These are phyloP conservation scores for Ceryle rudis DNA, from an alignment of 2,797 vertebrate genomes.

Conservation along the genomic window DNA sequence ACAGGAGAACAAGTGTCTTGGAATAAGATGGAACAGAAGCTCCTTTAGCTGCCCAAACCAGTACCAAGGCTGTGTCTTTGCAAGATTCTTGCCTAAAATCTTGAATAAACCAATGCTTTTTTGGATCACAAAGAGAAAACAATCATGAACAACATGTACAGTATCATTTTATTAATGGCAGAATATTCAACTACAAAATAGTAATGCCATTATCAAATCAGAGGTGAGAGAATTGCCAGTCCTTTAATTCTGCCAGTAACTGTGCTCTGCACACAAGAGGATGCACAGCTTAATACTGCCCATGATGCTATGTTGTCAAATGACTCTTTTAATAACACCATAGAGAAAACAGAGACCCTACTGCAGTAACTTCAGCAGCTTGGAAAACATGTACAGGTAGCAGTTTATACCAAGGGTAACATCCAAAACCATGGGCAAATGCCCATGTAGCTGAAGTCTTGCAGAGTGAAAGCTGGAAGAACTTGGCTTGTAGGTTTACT, in stretches of 20 bases:
- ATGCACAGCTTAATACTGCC: neutral
- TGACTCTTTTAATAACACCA: neutral
- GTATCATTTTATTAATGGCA: rapidly evolving
- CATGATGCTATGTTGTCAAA: neutral
- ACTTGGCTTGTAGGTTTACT: neutral
- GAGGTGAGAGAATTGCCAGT: neutral
- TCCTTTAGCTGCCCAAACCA: neutral
- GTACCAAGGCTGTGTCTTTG: neutral
- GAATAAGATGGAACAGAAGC: neutral
- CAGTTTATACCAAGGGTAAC: neutral
- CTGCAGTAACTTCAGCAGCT: neutral
- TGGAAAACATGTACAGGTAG: neutral
- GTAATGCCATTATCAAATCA: neutral
- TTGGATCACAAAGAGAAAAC: neutral
- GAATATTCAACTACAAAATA: neutral
- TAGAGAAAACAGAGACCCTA: neutral
- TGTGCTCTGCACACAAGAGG: neutral
- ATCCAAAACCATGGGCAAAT: neutral
- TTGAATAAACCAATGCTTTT: rapidly evolving
- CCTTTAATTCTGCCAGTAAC: neutral
- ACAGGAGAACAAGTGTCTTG: neutral
- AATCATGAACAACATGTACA: neutral
- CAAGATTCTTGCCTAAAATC: neutral
- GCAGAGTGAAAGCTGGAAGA: neutral
- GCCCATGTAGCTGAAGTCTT: neutral